Evolutionary conservation across 2,888 invertebrate species (phyloP).

Genomic region (Eupeodes latifasciatus): DNA sequence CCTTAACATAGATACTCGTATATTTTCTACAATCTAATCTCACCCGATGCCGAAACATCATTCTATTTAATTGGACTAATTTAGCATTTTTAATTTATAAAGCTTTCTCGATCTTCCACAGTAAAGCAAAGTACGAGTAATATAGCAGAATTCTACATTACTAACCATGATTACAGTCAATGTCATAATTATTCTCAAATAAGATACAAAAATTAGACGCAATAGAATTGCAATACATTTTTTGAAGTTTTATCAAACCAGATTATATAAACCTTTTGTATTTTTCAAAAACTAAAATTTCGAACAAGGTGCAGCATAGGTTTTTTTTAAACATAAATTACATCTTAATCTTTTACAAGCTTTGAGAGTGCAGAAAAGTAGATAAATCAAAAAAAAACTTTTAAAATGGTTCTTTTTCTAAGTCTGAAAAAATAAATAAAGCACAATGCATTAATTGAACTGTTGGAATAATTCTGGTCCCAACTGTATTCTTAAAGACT

Average conservation of each 20-base stretch:
- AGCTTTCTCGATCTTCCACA: conserved; percentile 29
- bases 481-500: background rate
- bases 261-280: too few relatives aligned
- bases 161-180: background rate
- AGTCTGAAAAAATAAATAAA: too few relatives aligned
- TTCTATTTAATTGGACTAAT: conserved; percentile 80
- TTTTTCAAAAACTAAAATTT: too few relatives aligned
- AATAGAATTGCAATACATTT: too few relatives aligned
- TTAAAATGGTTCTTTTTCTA: too few relatives aligned
- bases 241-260: too few relatives aligned
- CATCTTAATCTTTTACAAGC: too few relatives aligned
- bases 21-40: conserved; percentile 66
- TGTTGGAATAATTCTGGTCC: background rate
- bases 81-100: conserved; percentile 80
- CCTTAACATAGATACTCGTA: conserved; percentile 34
- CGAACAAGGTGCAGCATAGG: too few relatives aligned
- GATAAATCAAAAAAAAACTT: too few relatives aligned
- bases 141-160: background rate
- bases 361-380: too few relatives aligned
- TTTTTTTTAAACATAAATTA: too few relatives aligned
- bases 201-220: background rate
- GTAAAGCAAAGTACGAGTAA: conserved; percentile 12
- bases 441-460: too few relatives aligned
- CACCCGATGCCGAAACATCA: conserved; percentile 74
- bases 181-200: background rate